phyloP scores from a whole-genome alignment of 2,113 vertebrate genomes.

The Bombycilla garrulus region DNA sequence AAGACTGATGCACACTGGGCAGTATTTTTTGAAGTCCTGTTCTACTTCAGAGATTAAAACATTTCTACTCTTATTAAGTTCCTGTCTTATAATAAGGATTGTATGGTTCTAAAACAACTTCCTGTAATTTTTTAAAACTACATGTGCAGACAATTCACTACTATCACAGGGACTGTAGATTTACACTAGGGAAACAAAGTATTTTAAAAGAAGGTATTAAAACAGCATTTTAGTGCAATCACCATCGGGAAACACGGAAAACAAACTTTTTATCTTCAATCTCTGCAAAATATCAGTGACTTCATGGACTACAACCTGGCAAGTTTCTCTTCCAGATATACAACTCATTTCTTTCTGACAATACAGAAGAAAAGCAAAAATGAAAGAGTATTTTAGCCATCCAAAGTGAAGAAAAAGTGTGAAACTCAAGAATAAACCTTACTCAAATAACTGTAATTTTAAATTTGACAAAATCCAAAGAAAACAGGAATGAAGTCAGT shows the following conservation, averaged over 20 bases:
- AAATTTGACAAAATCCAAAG: neutral
- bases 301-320: neutral
- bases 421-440: neutral
- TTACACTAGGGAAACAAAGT: neutral
- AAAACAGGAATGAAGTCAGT: neutral
- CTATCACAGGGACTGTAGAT: neutral
- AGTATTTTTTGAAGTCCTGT: neutral
- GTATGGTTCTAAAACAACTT: neutral
- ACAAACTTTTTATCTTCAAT: neutral
- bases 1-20: neutral
- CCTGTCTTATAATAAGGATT: neutral
- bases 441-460: neutral
- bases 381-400: neutral
- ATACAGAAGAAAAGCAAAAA: neutral
- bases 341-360: neutral
- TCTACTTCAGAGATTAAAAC: neutral
- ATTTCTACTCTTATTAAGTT: neutral
- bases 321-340: neutral
- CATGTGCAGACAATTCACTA: neutral
- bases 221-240: neutral
- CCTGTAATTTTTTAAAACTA: neutral
- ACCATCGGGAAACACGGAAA: neutral
- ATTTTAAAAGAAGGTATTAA: neutral
- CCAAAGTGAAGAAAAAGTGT: neutral
- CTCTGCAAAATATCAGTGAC: neutral